Conservation (phyloP, 1,140 invertebrate genomes). For the Heliconius melpomene region DNA sequence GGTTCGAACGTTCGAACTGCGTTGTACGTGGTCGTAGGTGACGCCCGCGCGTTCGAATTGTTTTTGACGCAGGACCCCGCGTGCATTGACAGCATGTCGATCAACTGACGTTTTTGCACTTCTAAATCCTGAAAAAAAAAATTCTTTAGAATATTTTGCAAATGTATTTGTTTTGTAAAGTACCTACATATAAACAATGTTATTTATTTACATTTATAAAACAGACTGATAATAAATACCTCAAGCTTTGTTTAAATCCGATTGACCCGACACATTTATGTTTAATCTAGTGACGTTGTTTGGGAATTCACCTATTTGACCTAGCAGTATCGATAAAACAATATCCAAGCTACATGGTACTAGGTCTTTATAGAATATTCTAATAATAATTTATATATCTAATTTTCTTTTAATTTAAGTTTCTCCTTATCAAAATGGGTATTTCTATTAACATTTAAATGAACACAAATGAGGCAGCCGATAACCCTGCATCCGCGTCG, state of each 20-base stretch:
- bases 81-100: conserved; percentile 89
- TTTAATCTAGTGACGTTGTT: background rate
- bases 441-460: conserved; percentile 41
- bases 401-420: conserved; percentile 4
- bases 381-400: conserved; percentile 2
- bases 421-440: conserved; percentile 31
- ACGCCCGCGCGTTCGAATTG: conserved; percentile 61
- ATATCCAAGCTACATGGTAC: background rate
- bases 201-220: background rate
- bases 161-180: background rate
- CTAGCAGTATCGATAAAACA: background rate
- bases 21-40: conserved; percentile 68
- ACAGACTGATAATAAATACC: background rate
- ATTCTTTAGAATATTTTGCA: too few species aligned
- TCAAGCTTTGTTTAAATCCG: background rate
- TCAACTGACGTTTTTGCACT: conserved; percentile 86
- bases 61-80: conserved; percentile 86
- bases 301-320: background rate
- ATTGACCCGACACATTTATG: background rate
- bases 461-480: conserved; percentile 32
- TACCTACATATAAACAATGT: background rate
- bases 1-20: conserved; percentile 73
- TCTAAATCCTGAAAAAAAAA: conserved; percentile 84
- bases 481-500: conserved; percentile 33
- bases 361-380: background rate